Conservation (phyloP, 2,888 invertebrate genomes). For the Chironomus riparius region DNA sequence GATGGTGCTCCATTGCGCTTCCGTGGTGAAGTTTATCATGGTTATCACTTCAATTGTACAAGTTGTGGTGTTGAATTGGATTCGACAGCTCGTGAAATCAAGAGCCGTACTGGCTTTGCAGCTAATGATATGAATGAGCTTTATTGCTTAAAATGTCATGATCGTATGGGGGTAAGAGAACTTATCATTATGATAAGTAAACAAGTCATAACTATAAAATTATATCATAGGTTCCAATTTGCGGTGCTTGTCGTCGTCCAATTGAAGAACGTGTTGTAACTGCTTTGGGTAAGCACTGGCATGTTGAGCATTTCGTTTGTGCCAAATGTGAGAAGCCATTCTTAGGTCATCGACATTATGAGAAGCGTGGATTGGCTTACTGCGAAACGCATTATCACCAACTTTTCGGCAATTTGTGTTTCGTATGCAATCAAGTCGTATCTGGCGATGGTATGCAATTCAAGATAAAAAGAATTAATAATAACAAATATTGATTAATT, state of each 20-base stretch:
- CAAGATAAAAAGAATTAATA: background rate
- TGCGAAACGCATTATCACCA: conserved; percentile 99
- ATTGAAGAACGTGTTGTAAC: conserved; percentile 99
- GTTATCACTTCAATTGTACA: conserved; percentile 98
- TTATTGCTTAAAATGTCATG: conserved; percentile 95
- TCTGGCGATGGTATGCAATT: conserved; percentile 79
- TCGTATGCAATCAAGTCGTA: conserved; percentile 97
- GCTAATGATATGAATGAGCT: conserved; percentile 91
- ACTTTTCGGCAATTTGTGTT: conserved; percentile 96
- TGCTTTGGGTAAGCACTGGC: conserved; percentile 97
- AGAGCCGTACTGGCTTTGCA: conserved; percentile 79
- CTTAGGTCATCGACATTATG: conserved; percentile 96
- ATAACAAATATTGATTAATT: background rate
- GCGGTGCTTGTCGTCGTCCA: conserved; percentile 96
- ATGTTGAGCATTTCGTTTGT: conserved; percentile 98
- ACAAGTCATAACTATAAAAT: background rate
- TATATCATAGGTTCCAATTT: conserved; percentile 69
- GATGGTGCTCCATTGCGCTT: conserved; percentile 85
- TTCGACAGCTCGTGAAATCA: conserved; percentile 91
- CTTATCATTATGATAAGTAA: too few species aligned
- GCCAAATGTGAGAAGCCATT: conserved; percentile 99
- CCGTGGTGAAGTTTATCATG: conserved; percentile 96
- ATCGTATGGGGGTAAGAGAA: conserved; percentile 81
- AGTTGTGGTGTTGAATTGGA: conserved; percentile 87
- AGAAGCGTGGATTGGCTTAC: conserved; percentile 96